Percentiles rank a stretch among this genome's conserved stretches.
phyloP scores from a whole-genome alignment of 1,140 invertebrate species.

The Lasaia peninsularis region DNA sequence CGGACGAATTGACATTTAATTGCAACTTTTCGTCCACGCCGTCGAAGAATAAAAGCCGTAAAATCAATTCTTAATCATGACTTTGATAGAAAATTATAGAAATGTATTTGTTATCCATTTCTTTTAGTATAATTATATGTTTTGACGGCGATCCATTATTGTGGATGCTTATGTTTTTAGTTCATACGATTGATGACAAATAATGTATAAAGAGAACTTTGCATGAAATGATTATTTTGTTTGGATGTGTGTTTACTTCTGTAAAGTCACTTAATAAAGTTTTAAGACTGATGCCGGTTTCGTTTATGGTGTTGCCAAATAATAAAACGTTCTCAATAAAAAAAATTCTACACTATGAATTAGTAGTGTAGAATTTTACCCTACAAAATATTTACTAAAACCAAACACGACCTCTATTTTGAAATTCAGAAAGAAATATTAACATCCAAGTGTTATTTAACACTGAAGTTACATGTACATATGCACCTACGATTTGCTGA shows the following conservation, averaged over 20 bases:
- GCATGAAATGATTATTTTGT: slow-evolving; percentile 48
- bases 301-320: not conserved
- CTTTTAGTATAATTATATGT: slow-evolving; percentile 33
- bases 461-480: too few relatives aligned
- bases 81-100: slow-evolving; percentile 22
- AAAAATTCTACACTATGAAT: too few relatives aligned
- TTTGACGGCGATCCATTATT: slow-evolving; percentile 48
- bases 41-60: slow-evolving; percentile 62
- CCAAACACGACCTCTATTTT: too few relatives aligned
- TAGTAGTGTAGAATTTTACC: too few relatives aligned
- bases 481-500: too few relatives aligned
- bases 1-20: slow-evolving; percentile 67
- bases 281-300: slow-evolving; percentile 37
- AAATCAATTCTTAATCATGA: slow-evolving; percentile 33
- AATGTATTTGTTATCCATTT: slow-evolving; percentile 48
- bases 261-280: slow-evolving; percentile 49
- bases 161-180: slow-evolving; percentile 37
- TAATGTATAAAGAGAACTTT: slow-evolving; percentile 14
- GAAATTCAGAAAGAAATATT: too few relatives aligned
- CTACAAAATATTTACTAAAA: too few relatives aligned
- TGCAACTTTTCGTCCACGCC: slow-evolving; percentile 74
- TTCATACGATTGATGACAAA: slow-evolving; percentile 15
- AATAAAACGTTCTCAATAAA: not conserved
- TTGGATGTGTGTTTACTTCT: slow-evolving; percentile 48
- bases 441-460: too few relatives aligned